Evolutionary conservation across 2,888 invertebrate species (phyloP).

Genomic region (Ornithoptera priamus): DNA sequence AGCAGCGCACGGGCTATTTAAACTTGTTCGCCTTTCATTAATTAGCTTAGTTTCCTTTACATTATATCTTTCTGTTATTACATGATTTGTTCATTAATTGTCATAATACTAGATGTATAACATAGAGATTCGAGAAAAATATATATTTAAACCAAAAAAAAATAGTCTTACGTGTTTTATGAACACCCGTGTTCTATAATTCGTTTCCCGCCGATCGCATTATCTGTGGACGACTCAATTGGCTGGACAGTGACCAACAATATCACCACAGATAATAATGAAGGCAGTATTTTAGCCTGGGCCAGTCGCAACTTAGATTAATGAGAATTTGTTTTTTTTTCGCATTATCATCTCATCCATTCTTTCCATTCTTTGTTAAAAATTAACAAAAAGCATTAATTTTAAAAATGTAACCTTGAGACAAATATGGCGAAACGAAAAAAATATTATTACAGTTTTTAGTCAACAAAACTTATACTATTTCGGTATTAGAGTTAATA

Average conservation of each 20-base stretch:
- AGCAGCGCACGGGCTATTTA: conserved; percentile 48
- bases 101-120: conserved; percentile 74
- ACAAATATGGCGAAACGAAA: conserved; percentile 8
- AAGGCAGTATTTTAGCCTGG: conserved; percentile 22
- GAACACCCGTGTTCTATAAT: conserved; percentile 47
- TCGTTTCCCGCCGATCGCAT: conserved; percentile 43
- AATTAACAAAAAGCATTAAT: neutral
- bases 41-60: conserved; percentile 50
- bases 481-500: no score
- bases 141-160: conserved; percentile 45
- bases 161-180: conserved; percentile 47
- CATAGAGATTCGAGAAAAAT: conserved; percentile 66
- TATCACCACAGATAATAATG: conserved; percentile 18
- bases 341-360: neutral
- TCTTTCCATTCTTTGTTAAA: neutral
- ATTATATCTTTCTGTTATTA: conserved; percentile 50
- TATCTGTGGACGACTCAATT: conserved; percentile 30
- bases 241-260: neutral
- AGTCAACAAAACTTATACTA: no score
- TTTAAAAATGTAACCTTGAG: neutral
- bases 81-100: conserved; percentile 64
- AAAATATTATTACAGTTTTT: no score
- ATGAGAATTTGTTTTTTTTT: neutral
- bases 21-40: conserved; percentile 51
- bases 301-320: conserved; percentile 32